These are phyloP conservation scores for Pitta sordida DNA, from an alignment of 2,113 vertebrate genomes.

Conservation along the genomic window DNA sequence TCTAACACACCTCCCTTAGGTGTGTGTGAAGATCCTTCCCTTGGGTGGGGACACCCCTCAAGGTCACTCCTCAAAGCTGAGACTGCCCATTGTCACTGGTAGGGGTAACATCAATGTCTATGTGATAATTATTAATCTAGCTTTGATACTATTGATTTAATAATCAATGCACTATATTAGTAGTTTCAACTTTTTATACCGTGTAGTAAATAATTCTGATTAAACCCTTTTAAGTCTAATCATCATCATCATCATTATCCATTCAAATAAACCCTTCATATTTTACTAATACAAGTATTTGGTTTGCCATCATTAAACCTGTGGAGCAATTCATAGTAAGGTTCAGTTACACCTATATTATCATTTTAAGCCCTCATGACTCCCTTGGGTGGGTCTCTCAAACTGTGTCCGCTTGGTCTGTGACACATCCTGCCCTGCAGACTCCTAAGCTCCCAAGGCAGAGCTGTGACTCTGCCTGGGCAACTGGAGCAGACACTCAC, in stretches of 20 bases:
- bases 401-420: background rate
- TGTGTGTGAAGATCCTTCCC: background rate
- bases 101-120: background rate
- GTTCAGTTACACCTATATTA: background rate
- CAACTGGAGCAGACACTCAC: conserved; percentile 63
- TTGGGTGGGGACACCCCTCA: background rate
- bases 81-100: background rate
- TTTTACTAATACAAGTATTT: background rate
- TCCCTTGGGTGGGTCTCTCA: background rate
- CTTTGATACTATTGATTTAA: background rate
- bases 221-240: background rate
- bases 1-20: background rate
- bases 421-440: background rate
- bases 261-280: background rate
- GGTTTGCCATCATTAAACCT: background rate
- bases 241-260: background rate
- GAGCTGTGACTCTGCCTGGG: background rate
- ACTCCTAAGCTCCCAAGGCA: background rate
- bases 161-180: background rate
- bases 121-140: background rate
- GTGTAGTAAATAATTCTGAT: background rate
- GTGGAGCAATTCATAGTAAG: background rate
- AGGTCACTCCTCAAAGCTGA: background rate
- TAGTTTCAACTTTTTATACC: background rate
- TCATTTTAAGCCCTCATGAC: background rate